Evolutionary conservation across 2,797 vertebrate species (phyloP), one percentile per base, ranked within the genome.

Genomic region (Psittacula echo): DNA sequence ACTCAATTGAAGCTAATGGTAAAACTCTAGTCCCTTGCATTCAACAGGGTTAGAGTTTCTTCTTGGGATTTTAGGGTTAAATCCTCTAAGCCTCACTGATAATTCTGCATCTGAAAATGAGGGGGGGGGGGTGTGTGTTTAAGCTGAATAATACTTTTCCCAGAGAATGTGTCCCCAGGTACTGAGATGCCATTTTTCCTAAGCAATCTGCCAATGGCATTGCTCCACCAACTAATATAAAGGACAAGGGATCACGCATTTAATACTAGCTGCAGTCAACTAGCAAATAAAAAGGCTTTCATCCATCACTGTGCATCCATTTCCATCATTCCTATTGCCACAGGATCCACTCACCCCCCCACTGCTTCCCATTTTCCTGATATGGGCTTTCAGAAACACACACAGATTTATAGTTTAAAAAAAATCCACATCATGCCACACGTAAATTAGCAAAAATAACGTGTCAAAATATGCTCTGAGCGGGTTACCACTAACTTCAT

Each of bases 201-300:
- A 1, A 83, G 53, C 62, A 62, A 37, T 60, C 50, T 87, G 66
- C 58, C 82, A 83, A 5, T 39, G 56, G 42, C 42, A n/a, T 53
- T 67, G 29, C 50, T 87, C 34, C 39, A 65, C 15, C 0, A n/a
- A 26, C 34, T 77, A 80, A 51, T 68, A 83, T 44, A 86, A 87
- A 92, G 75, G 51, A 73, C 11, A 3, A 37, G 26, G 51, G 39
- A 75, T 84, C 58, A 62, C 85, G 37, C 62, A 20, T 78, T 92
- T 86, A 68, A 73, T 70, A 71, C 12, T 41, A 87, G 72, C 39
- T 87, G 62, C 27, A 89, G 54, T 67, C 76, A 84, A 51, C 37
- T 79, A 85, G 44, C 75, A 95, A 88, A 94, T n/a, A 72, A 84
- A 85, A 89, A 45, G 26, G 45, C 42, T 92, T 87, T 91, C 48